phyloP scores from a whole-genome alignment of 2,113 vertebrate species.

The Eulemur rufifrons region DNA sequence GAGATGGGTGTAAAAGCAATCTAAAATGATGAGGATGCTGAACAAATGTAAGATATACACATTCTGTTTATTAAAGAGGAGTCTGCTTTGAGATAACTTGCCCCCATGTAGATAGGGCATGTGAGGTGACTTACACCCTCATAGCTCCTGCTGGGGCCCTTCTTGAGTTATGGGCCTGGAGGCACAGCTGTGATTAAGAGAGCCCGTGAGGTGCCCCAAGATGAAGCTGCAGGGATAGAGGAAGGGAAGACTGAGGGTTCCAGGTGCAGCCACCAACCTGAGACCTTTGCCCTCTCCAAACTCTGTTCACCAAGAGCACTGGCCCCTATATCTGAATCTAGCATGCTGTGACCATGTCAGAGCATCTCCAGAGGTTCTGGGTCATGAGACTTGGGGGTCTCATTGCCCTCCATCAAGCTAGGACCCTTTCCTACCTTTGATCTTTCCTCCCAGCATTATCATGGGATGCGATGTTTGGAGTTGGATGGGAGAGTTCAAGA shows the following conservation, averaged over 20 bases:
- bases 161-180: neutral
- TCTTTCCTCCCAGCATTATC: neutral
- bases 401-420: neutral
- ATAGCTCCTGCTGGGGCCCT: neutral
- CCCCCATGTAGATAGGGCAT: neutral
- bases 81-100: neutral
- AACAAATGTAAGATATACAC: neutral
- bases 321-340: neutral
- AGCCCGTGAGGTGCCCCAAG: neutral
- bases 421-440: neutral
- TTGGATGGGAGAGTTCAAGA: neutral
- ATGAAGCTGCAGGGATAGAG: neutral
- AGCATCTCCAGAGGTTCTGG: neutral
- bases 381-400: neutral
- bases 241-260: neutral
- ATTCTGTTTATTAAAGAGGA: constrained; percentile 11
- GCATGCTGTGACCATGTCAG: neutral
- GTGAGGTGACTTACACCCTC: neutral
- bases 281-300: neutral
- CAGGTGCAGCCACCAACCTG: neutral
- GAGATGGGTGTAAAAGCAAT: neutral
- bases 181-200: neutral
- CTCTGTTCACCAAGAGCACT: neutral
- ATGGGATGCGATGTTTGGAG: neutral
- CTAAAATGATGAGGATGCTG: neutral